Base-by-base conservation (phyloP, 1,140 invertebrate species). In the Trachymyrmex cornetzi region DNA sequence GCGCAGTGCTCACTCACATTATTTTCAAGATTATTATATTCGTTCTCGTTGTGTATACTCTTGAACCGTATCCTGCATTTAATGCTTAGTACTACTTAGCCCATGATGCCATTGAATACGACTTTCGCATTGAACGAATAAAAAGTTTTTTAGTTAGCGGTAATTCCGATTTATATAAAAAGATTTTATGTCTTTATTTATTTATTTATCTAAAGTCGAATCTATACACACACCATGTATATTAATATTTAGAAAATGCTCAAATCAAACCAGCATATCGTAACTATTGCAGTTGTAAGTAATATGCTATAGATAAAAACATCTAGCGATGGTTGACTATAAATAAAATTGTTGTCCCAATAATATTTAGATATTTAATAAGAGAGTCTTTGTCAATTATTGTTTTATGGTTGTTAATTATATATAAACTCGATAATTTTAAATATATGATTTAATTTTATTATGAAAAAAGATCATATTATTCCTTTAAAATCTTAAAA, bases 11-110 rank as follows among this genome's bases (percentile, higher is more conserved):
- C 30, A 55, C 16, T 69, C 44, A 44, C 12, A 63, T 71, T 55
- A 53, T 34, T 30, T 63, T 61, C 50, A 12, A 86, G 38, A 63
- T 85, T 77, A 85, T 77, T 57, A 27, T 57, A 57, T 38, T 75
- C 38, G 6, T 55, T 27, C 27, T 82, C 27, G 24, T 61, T 12
- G 72, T 19, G 30, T 2, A 67, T n/a, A 55, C 5, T 19, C 24
- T 61, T 77, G 12, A 19, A 34, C 19, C n/a, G 5, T 77, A 59
- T 79, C 6, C 3, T 11, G 27, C 6, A 30, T 34, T 67, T 80
- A 30, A 79, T 6, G 44, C 22, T 77, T 44, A 48, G 30, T 80
- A 19, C 44, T 61, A 7, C 19, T 44, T 59, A 77, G n/a, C 14
- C 11, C 16, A 24, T 22, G 30, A 57, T 38, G 3, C 38, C 30